Evolutionary conservation across 1,140 invertebrate species (phyloP).

Genomic region (Caenorhabditis remanei): DNA sequence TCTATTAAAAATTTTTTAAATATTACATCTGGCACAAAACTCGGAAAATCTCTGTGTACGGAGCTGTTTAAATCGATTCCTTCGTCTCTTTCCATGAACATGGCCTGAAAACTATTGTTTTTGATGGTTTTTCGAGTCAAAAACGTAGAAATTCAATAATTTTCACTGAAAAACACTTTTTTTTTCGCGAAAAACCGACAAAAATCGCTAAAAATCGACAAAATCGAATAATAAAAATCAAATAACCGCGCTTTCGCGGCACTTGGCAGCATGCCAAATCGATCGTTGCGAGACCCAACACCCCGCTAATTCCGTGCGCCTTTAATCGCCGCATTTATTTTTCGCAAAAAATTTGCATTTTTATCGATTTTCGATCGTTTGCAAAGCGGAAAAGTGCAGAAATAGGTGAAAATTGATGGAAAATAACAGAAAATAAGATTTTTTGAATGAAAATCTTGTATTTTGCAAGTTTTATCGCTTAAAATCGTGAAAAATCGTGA

Average conservation of each 20-base stretch:
- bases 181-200: neutral
- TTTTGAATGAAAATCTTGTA: too few relatives aligned
- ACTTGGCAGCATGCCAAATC: constrained; percentile 5
- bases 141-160: too few relatives aligned
- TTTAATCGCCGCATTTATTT: neutral
- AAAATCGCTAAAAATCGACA: neutral
- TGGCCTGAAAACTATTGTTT: too few relatives aligned
- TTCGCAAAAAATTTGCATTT: neutral
- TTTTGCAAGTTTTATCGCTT: too few relatives aligned
- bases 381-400: neutral
- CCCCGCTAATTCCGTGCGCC: neutral
- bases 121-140: too few relatives aligned
- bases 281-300: neutral
- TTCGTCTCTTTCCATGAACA: neutral
- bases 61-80: constrained; percentile 3
- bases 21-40: neutral
- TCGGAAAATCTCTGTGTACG: neutral
- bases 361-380: constrained; percentile 36
- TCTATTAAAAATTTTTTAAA: neutral
- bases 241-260: constrained; percentile 35
- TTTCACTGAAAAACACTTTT: neutral
- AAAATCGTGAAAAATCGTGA: too few relatives aligned
- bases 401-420: neutral
- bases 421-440: too few relatives aligned
- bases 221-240: neutral